Conservation (phyloP, 2,888 invertebrate species). For the Troides helena region DNA sequence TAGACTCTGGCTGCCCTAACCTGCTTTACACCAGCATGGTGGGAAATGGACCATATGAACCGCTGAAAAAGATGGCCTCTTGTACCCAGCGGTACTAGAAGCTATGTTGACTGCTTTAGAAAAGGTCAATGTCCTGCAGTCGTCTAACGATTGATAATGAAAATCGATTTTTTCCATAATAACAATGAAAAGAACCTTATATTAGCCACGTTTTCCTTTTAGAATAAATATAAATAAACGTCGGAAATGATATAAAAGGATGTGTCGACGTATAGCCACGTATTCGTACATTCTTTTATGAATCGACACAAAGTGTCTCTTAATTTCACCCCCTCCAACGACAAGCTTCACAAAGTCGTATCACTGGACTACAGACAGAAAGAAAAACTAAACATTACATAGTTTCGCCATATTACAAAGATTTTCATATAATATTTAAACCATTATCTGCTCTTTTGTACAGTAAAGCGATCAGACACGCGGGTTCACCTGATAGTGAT, state of each 20-base stretch:
- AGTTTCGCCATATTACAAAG: not conserved
- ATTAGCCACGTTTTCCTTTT: constrained; percentile 10
- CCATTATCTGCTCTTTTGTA: too few species aligned
- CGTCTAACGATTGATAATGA: too few species aligned
- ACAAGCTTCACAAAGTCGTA: constrained; percentile 63
- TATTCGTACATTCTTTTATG: constrained; percentile 63
- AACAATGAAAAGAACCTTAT: constrained; percentile 3
- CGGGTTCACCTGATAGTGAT: too few species aligned
- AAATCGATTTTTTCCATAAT: constrained; percentile 2
- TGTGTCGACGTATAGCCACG: constrained; percentile 40
- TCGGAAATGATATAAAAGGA: constrained; percentile 24
- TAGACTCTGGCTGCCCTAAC: too few species aligned
- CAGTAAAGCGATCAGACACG: too few species aligned
- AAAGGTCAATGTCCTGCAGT: too few species aligned
- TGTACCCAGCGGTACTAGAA: too few species aligned
- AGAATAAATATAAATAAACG: constrained; percentile 17
- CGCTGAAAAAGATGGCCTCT: too few species aligned
- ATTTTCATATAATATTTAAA: too few species aligned
- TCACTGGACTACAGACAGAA: constrained; percentile 52
- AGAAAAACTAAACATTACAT: constrained; percentile 36
- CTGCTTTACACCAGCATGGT: too few species aligned
- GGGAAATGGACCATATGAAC: too few species aligned
- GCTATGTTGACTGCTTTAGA: too few species aligned
- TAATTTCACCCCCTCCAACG: constrained; percentile 70
- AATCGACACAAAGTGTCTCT: constrained; percentile 73